A percentile compares a stretch with the other conserved stretches of the same genome.
phyloP scores from a whole-genome alignment of 2,113 vertebrate species.

The Harpagus bidentatus region DNA sequence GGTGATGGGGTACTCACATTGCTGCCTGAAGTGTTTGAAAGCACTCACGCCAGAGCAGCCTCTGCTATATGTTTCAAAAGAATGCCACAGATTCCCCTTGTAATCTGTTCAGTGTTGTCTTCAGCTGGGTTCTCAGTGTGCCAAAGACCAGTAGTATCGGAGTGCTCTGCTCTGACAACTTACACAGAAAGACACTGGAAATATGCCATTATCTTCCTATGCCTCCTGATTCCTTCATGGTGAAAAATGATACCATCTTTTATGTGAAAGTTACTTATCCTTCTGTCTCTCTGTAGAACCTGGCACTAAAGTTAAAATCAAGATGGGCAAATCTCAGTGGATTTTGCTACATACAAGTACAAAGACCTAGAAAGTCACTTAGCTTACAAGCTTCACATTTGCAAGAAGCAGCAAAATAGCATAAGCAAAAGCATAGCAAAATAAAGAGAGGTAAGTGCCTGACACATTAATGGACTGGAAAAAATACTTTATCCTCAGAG shows the following conservation, averaged over 20 bases:
- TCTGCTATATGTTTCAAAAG: neutral
- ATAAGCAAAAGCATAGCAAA: neutral
- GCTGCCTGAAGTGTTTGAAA: neutral
- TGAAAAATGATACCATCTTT: neutral
- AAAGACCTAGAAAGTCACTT: neutral
- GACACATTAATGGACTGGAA: neutral
- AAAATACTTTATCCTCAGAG: neutral
- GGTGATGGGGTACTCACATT: neutral
- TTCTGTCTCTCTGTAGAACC: neutral
- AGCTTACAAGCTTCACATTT: neutral
- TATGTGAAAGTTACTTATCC: neutral
- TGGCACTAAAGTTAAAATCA: neutral
- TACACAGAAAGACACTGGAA: neutral
- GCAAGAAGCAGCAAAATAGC: neutral
- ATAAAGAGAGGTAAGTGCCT: neutral
- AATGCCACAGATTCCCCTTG: neutral
- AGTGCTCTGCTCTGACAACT: neutral
- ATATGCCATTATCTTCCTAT: neutral
- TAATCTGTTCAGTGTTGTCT: neutral
- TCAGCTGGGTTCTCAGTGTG: neutral
- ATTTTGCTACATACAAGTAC: neutral
- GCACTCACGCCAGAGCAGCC: neutral
- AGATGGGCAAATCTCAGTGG: neutral
- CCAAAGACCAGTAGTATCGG: neutral
- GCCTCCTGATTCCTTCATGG: neutral